Evolutionary conservation across 2,888 invertebrate species (phyloP), one percentile per base, ranked within the genome.

Genomic region (Platycnemis pennipes): DNA sequence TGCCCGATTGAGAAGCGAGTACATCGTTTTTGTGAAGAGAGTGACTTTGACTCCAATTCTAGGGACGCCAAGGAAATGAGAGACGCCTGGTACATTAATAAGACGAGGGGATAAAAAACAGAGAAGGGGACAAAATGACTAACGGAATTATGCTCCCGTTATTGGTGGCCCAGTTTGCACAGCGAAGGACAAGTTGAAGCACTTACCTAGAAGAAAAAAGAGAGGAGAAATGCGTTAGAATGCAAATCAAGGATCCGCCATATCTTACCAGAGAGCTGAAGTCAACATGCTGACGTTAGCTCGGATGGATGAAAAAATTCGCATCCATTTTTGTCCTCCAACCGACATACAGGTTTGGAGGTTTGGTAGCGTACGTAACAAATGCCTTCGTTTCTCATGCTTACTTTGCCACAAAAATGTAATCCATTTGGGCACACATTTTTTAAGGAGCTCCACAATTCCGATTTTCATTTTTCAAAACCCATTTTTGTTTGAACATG

Each of bases 181-280:
- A 44, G 56, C 91, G 37, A 37, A 63, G 63, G 26, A 63, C 63
- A n/a, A 44, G 63, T 56, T 89, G 53, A 44, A 42, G 42, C 44
- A 91, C 91, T 91, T 69, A 91, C 91, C 91, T 91, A 63, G 26
- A 91, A 91, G n/a, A n/a, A 44, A 63, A 91, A 63, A 91, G 56
- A 89, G 2, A 37, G 46, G 44, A 63, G 63, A 44, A 26, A 69
- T 89, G 16, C 63, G 63, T 91, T 22, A 91, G 63, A 22, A 63
- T 26, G 13, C 16, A 37, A 69, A 63, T 91, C 91, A 63, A 42
- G 44, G 8, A 45, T 56, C 2, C 53, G 88, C 49, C 8, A 49
- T 26, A 3, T 7, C 42, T 16, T 37, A 3, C 37, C 37, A 37
- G 77, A 77, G 37, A n/a, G n/a, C n/a, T n/a, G n/a, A n/a, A n/a